Evolutionary conservation across 2,797 vertebrate genomes (phyloP).

Genomic region (Phrynocephalus forsythii): DNA sequence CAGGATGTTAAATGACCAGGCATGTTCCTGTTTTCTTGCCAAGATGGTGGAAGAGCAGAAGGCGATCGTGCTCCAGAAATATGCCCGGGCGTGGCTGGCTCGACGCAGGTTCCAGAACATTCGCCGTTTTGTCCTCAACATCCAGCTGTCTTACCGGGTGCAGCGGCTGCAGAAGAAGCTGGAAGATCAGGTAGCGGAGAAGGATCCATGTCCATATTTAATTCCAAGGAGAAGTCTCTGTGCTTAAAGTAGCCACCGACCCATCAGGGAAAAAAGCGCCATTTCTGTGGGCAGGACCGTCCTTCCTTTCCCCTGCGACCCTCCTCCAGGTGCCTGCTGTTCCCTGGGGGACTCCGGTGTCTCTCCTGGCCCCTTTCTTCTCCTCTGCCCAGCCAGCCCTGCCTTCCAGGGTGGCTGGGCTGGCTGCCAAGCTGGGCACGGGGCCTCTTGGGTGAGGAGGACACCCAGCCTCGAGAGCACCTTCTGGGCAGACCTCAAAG

Average conservation of each 20-base stretch:
- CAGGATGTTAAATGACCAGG: background rate
- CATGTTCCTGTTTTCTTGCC: constrained; percentile 35
- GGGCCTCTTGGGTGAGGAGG: background rate
- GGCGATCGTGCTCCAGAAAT: constrained; percentile 92
- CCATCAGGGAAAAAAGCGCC: background rate
- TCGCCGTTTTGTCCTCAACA: constrained; percentile 91
- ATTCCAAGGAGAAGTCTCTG: background rate
- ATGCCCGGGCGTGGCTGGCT: constrained; percentile 93
- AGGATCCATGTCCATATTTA: background rate
- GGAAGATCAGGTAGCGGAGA: constrained; percentile 89
- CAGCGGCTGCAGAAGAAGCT: constrained; percentile 92
- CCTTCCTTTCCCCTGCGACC: background rate
- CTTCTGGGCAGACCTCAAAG: background rate
- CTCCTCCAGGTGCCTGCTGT: background rate
- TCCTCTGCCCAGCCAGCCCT: too few species aligned
- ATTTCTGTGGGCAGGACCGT: background rate
- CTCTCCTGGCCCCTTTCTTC: background rate
- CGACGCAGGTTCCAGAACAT: constrained; percentile 93
- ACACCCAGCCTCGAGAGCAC: background rate
- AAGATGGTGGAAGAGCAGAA: constrained; percentile 93
- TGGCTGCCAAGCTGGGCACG: background rate
- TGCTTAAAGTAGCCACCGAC: background rate
- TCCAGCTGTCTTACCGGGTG: constrained; percentile 94
- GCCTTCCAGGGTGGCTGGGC: too few species aligned
- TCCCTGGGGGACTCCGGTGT: too few species aligned